Percentiles rank a stretch among this genome's conserved stretches.
phyloP scores from a whole-genome alignment of 2,888 invertebrate species.

The Gerris lacustris region DNA sequence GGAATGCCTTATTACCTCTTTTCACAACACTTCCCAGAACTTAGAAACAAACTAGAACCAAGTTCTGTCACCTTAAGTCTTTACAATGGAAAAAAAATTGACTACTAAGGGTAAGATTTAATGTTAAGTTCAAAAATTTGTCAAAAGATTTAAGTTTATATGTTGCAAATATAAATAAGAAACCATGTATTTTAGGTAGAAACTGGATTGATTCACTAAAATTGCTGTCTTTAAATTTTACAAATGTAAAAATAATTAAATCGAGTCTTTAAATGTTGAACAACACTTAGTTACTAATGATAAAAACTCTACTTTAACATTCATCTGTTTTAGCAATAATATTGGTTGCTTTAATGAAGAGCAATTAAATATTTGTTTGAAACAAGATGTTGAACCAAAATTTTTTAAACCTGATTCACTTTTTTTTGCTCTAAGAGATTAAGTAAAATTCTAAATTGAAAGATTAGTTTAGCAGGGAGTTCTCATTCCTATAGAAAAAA shows the following conservation, averaged over 20 bases:
- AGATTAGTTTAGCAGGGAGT: background rate
- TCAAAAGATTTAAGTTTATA: background rate
- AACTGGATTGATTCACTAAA: background rate
- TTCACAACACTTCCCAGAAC: background rate
- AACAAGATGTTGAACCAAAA: background rate
- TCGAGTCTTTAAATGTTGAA: background rate
- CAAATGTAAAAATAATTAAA: background rate
- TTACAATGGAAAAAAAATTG: background rate
- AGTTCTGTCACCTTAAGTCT: background rate
- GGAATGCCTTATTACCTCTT: background rate
- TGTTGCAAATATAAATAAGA: background rate
- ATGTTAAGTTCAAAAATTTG: background rate
- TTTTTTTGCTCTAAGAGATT: background rate
- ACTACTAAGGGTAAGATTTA: conserved; percentile 5
- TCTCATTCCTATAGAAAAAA: background rate
- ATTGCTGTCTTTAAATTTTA: background rate
- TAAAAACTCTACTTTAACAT: background rate
- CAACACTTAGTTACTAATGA: background rate
- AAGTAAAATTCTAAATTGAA: background rate
- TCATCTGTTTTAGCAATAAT: background rate
- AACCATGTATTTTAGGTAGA: conserved; percentile 1
- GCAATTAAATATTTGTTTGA: background rate
- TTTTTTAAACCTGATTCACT: background rate
- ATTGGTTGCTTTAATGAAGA: background rate
- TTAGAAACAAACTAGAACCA: background rate